These are phyloP conservation scores for Gnatocerus cornutus DNA, from an alignment of 2,888 invertebrate genomes.

Conservation along the genomic window DNA sequence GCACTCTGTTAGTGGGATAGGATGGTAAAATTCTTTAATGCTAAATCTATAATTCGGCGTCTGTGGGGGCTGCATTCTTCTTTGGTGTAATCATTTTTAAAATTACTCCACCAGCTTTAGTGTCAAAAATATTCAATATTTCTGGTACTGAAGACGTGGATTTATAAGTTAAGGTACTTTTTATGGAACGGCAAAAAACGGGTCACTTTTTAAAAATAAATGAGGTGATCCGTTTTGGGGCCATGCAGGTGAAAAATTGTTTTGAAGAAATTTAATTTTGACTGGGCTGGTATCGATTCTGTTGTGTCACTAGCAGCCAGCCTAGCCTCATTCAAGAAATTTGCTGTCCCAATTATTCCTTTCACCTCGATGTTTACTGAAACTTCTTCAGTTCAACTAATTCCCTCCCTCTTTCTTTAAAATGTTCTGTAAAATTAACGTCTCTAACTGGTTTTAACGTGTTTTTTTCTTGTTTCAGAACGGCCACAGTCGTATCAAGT, in stretches of 20 bases:
- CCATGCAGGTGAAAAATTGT: no score
- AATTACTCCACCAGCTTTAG: neutral
- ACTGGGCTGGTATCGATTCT: no score
- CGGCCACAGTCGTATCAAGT: constrained; percentile 58
- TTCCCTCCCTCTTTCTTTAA: constrained; percentile 4
- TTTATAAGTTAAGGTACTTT: no score
- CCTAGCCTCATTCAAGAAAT: constrained; percentile 2
- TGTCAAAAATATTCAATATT: no score
- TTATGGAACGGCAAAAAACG: no score
- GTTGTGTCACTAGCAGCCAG: no score
- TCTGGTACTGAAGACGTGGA: no score
- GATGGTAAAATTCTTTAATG: constrained; percentile 21
- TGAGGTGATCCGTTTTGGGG: no score
- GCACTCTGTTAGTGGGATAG: constrained; percentile 14
- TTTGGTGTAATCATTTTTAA: neutral
- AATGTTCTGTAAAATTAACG: neutral
- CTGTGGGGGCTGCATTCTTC: neutral
- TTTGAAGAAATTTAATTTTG: no score
- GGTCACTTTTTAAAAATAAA: no score
- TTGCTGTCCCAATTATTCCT: constrained; percentile 5
- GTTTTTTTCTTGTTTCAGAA: constrained; percentile 61
- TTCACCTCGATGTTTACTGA: constrained; percentile 3
- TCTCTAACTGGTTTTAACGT: neutral
- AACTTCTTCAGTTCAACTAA: constrained; percentile 1
- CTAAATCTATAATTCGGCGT: constrained; percentile 1